Base-by-base conservation (phyloP, 2,113 vertebrate species). In the Rutilus rutilus region DNA sequence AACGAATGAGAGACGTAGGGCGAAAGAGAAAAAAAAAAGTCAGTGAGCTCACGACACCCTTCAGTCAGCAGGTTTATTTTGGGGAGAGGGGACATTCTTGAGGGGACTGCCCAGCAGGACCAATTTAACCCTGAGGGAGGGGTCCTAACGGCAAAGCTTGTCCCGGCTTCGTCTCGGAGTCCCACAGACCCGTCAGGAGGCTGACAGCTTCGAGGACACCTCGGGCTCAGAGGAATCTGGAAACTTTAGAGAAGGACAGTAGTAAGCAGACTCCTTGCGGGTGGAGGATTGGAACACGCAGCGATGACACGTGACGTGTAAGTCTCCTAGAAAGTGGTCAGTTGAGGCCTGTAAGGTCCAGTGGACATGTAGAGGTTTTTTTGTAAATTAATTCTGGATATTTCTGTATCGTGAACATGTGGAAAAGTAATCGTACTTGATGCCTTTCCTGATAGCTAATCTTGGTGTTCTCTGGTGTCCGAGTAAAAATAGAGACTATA, bases 21-120 rank as follows among this genome's bases (percentile, higher is more conserved):
- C 11, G 25, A 50, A n/a, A 19, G 76, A 82, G 11, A 5, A 14
- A 39, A 75, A 85, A 85, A 78, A 19, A 69, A 87, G 82, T 77
- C 25, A 33, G 84, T 83, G 83, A 84, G 71, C 84, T 84, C 47
- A 91, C 87, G 86, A 79, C 25, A 69, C 87, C 77, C 87, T 88
- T 91, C 85, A 87, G 88, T 89, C 89, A 91, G 86, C 78, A 89
- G 82, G 74, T 90, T 90, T 92, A 87, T 93, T 93, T 81, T 78
- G 74, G 85, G 76, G 67, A 25, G 64, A 82, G 85, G 73, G 88
- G 85, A 88, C 81, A 88, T 89, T 89, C 83, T 91, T 92, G 85
- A 39, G 85, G 60, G 73, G 85, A 77, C 69, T 86, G 87, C 78
- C 83, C 86, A 84, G 45, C 67, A 12, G 3, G 75, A 85, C 87